Evolutionary conservation across 2,888 invertebrate genomes (phyloP).

Genomic region (Cistogaster globosa): DNA sequence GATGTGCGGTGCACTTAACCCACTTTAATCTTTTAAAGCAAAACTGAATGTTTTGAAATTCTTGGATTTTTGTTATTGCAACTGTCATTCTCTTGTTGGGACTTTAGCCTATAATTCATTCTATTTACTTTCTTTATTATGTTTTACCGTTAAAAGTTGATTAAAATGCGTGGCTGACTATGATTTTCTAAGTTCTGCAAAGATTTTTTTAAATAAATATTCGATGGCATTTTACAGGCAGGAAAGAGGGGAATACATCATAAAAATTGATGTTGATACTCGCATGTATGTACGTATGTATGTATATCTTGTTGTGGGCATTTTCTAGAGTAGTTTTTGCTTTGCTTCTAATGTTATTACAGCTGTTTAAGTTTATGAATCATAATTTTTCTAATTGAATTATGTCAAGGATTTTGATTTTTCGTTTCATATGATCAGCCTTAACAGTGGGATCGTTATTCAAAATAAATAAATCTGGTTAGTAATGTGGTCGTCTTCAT

Average conservation of each 20-base stretch:
- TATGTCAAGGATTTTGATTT: not conserved
- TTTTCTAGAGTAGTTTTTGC: not conserved
- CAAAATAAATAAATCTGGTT: not conserved
- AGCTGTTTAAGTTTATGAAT: not conserved
- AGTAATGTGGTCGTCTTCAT: too few relatives aligned
- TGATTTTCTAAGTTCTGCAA: slow-evolving; percentile 44
- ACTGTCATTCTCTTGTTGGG: slow-evolving; percentile 8
- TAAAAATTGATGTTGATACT: slow-evolving; percentile 11
- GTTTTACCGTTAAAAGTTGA: slow-evolving; percentile 64
- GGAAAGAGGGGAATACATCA: not conserved
- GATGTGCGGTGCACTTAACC: slow-evolving; percentile 76
- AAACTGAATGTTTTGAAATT: slow-evolving; percentile 37
- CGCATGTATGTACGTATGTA: too few relatives aligned
- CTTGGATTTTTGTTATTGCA: slow-evolving; percentile 31
- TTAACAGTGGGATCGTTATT: not conserved
- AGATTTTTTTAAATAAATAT: too few relatives aligned
- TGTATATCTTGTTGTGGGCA: not conserved
- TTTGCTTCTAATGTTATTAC: not conserved
- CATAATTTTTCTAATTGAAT: not conserved
- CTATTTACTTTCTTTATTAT: slow-evolving; percentile 43
- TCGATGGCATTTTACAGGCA: not conserved
- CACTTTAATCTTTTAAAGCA: slow-evolving; percentile 74
- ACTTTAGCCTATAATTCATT: slow-evolving; percentile 45
- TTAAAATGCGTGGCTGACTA: slow-evolving; percentile 64
- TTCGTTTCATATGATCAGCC: not conserved